phyloP scores from a whole-genome alignment of 37 sponge, comb jelly and placozoan genomes.

The Chondrilla cf. caribensis region DNA sequence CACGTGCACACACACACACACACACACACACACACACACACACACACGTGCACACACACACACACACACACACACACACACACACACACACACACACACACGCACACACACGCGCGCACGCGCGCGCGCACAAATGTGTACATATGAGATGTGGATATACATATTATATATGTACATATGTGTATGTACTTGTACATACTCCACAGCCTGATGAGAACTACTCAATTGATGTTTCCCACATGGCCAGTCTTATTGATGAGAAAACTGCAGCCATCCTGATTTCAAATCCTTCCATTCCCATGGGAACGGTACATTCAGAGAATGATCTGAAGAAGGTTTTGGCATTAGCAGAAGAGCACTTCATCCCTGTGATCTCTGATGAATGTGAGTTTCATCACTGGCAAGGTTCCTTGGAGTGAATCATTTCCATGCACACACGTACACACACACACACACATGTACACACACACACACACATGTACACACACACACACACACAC shows the following conservation, averaged over 20 bases:
- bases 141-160: neutral
- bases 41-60: slow-evolving; percentile 13
- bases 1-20: slow-evolving; percentile 9
- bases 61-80: slow-evolving; percentile 22
- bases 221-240: neutral
- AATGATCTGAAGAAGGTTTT: neutral
- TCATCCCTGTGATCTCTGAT: slow-evolving; percentile 8
- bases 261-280: neutral
- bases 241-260: slow-evolving; percentile 12
- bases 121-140: neutral
- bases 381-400: neutral
- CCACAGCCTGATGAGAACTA: too few species aligned
- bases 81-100: slow-evolving; percentile 20
- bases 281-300: slow-evolving; percentile 12
- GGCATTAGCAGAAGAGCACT: neutral
- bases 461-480: too few species aligned
- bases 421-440: too few species aligned
- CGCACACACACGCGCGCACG: slow-evolving; percentile 4
- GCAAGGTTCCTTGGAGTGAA: too few species aligned
- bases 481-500: too few species aligned
- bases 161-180: neutral
- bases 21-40: slow-evolving; percentile 22
- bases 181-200: neutral
- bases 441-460: too few species aligned
- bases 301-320: neutral